Base-by-base conservation (phyloP, 2,797 vertebrate species). In the Choloepus didactylus region DNA sequence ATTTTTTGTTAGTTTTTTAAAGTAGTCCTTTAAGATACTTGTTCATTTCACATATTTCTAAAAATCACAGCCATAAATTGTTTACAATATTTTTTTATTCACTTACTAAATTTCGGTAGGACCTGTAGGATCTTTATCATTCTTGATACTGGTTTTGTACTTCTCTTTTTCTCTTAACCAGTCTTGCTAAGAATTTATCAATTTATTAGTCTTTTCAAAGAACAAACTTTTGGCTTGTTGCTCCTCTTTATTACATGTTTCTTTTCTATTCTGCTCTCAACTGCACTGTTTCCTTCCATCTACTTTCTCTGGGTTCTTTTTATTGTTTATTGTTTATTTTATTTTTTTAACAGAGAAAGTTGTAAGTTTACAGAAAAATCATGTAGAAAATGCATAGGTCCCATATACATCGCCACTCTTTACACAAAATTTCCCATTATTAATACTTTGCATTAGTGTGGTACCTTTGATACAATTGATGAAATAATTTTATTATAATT, bases 141-240 rank as follows among this genome's bases (percentile, higher is more conserved):
- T 38, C 38, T 56, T 64, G 23, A 70, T 80, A 35, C 4, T 62
- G 35, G 29, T 72, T 79, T 77, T 85, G 23, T 64, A 23, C 35
- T 79, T 62, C 49, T 59, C 60, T 70, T 70, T 44, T 10, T 9
- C 35, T 38, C 23, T 69, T 80, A 23, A 70, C 7, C 23, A 64
- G 35, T 64, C 46, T 79, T 60, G 54, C 80, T 44, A 70, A 86
- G 46, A 77, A 94, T 70, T 89, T 79, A 54, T 70, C 44, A 93
- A 31, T 64, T 56, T 86, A 80, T 64, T 72, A 66, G 23, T 66
- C 35, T 44, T 88, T 87, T 56, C 41, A 80, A 80, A 79, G 41
- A 90, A 69, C 1, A 29, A 70, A 35, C 44, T 56, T 81, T 73
- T 54, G 81, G 18, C 29, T 72, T 56, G 38, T 23, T 67, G 29